Evolutionary conservation across 2,888 invertebrate species (phyloP), one percentile per base, ranked within the genome.

Genomic region (Bugulina stolonifera): DNA sequence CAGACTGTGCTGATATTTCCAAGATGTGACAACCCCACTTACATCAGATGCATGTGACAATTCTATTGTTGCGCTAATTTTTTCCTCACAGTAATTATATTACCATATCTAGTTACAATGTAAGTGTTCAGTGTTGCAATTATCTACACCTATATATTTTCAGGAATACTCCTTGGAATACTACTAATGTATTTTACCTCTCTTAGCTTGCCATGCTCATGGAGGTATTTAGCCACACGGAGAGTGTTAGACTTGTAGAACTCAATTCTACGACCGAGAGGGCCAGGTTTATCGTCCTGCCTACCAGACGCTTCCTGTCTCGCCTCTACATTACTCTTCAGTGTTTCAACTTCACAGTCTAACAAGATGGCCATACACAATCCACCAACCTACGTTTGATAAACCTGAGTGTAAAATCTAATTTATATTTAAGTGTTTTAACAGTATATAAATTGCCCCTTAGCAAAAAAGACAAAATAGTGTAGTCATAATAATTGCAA

Each of bases 361-460:
- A 83, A 76, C 64, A 83, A 73, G 32, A 83, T 72, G n/a, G 78
- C 79, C 73, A 78, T 78, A 52, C 75, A 76, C 32, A 80, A 72
- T 0, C 81, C 82, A 55, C 82, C 82, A 74, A 81, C 78, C 81
- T 81, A n/a, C n/a, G n/a, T n/a, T n/a, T n/a, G n/a, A n/a, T n/a
- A n/a, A n/a, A n/a, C n/a, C n/a, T n/a, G n/a, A n/a, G n/a, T n/a
- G n/a, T n/a, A n/a, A n/a, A n/a, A n/a, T n/a, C n/a, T n/a, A n/a
- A 52, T 22, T 52, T 52, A 52, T 52, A 14, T 52, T 10, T 52
- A 22, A 52, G 52, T 52, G 52, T 52, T 52, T 52, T 22, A 10
- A 52, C 22, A 14, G 52, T 52, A 14, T 10, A 52, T 52, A 52
- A 52, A 52, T 52, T 14, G 14, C 22, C 52, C 14, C 52, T 14